Evolutionary conservation across 2,888 invertebrate species (phyloP).

Genomic region (Steinernema scapterisci): DNA sequence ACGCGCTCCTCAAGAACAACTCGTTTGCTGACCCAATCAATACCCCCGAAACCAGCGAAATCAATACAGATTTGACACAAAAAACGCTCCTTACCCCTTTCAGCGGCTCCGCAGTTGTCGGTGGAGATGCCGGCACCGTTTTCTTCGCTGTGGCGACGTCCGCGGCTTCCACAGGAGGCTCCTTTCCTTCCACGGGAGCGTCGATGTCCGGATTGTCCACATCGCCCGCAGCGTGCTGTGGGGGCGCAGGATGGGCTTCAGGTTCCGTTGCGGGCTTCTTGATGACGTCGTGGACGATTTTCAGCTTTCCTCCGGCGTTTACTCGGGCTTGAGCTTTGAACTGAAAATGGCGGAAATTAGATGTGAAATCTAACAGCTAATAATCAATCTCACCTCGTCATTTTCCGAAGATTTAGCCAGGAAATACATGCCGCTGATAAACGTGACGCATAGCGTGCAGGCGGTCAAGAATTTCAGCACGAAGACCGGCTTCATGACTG

Average conservation of each 20-base stretch:
- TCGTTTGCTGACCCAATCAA: too few relatives aligned
- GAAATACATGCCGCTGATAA: slow-evolving; percentile 15
- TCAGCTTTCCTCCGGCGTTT: background rate
- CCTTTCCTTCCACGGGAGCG: background rate
- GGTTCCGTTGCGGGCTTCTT: background rate
- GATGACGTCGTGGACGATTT: background rate
- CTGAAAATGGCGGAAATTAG: background rate
- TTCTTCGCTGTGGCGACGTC: background rate
- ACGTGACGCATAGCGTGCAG: slow-evolving; percentile 7
- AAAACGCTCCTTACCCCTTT: slow-evolving; percentile 16
- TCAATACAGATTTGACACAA: too few relatives aligned
- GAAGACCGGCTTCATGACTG: slow-evolving; percentile 19
- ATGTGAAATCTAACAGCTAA: background rate
- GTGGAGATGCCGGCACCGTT: background rate
- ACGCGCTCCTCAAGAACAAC: too few relatives aligned
- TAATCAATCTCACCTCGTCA: background rate
- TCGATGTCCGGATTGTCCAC: slow-evolving; percentile 9
- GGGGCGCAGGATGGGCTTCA: background rate
- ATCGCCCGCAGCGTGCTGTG: background rate
- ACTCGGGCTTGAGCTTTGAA: background rate
- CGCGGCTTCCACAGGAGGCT: background rate
- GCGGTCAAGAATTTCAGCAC: slow-evolving; percentile 11
- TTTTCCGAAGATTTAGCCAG: slow-evolving; percentile 7
- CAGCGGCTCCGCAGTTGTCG: slow-evolving; percentile 11
- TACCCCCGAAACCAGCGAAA: too few relatives aligned